Percentiles rank a stretch among this genome's conserved stretches.
phyloP scores from a whole-genome alignment of 2,113 vertebrate species.

The Atrichornis clamosus region DNA sequence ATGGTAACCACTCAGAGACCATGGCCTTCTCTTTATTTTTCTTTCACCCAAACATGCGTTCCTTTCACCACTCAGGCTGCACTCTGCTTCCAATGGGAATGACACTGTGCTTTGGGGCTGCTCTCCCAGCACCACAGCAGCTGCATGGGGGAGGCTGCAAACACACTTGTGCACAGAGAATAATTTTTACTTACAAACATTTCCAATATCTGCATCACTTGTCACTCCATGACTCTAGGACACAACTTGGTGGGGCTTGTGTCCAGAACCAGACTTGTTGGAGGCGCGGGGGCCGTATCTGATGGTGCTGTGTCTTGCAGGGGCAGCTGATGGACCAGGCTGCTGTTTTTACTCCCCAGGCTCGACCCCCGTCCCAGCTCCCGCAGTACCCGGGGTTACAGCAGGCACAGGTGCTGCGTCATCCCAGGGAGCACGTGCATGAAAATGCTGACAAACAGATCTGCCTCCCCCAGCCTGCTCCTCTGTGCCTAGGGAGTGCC shows the following conservation, averaged over 20 bases:
- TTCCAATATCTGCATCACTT: not conserved
- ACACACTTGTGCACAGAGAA: not conserved
- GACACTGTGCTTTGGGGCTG: not conserved
- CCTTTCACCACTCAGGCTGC: not conserved
- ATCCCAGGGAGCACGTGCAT: accelerated
- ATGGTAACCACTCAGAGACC: conserved; percentile 57
- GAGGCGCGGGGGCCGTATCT: not conserved
- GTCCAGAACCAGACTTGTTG: not conserved
- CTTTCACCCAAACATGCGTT: not conserved
- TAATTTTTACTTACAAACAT: not conserved
- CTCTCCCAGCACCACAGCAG: not conserved
- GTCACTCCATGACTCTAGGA: not conserved
- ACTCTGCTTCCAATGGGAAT: not conserved
- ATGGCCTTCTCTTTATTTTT: not conserved
- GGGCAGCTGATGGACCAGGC: conserved; percentile 70
- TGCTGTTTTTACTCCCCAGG: conserved; percentile 66
- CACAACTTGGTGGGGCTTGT: not conserved
- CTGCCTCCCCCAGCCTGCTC: not conserved
- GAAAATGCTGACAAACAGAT: no score
- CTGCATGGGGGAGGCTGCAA: not conserved
- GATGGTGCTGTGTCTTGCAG: conserved; percentile 60
- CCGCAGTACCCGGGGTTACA: conserved; percentile 69
- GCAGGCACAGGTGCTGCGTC: conserved; percentile 70
- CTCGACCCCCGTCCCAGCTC: conserved; percentile 58
- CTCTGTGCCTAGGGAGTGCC: not conserved